A percentile compares a stretch with the other conserved stretches of the same genome.
phyloP scores from a whole-genome alignment of 2,888 invertebrate species.

The Aphodius granarius region DNA sequence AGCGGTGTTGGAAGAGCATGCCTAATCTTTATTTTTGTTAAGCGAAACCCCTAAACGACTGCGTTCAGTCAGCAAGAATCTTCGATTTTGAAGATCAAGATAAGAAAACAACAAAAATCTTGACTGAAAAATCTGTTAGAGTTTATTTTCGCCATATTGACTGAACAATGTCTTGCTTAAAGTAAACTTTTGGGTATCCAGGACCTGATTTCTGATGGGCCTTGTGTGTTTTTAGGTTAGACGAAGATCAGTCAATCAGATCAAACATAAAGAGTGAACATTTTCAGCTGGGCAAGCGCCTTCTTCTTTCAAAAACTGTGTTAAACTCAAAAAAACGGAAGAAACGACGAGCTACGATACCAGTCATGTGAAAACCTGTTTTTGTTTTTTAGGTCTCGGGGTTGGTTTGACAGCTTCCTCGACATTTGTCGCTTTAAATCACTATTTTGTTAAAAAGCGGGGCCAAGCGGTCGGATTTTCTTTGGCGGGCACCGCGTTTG shows the following conservation, averaged over 20 bases:
- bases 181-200: neutral
- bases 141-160: neutral
- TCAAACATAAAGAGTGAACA: neutral
- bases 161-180: neutral
- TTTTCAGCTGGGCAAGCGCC: constrained; percentile 1
- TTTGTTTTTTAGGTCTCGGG: constrained; percentile 65
- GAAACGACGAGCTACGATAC: constrained; percentile 14
- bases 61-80: neutral
- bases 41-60: neutral
- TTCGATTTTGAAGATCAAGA: no score
- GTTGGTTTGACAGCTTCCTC: constrained; percentile 76
- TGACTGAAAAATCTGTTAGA: neutral
- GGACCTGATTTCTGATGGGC: constrained; percentile 3
- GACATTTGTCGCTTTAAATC: constrained; percentile 77
- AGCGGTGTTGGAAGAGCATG: constrained; percentile 9
- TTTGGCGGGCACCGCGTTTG: constrained; percentile 78
- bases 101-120: neutral
- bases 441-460: constrained; percentile 74
- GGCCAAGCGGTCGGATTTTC: constrained; percentile 80
- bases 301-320: neutral
- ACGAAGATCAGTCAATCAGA: neutral
- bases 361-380: constrained; percentile 24
- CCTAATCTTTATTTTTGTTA: neutral
- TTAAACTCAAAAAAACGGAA: constrained; percentile 14
- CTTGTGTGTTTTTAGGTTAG: constrained; percentile 10